Evolutionary conservation across 2,888 invertebrate species (phyloP), one percentile per base, ranked within the genome.

Genomic region (Synanthedon formicaeformis): DNA sequence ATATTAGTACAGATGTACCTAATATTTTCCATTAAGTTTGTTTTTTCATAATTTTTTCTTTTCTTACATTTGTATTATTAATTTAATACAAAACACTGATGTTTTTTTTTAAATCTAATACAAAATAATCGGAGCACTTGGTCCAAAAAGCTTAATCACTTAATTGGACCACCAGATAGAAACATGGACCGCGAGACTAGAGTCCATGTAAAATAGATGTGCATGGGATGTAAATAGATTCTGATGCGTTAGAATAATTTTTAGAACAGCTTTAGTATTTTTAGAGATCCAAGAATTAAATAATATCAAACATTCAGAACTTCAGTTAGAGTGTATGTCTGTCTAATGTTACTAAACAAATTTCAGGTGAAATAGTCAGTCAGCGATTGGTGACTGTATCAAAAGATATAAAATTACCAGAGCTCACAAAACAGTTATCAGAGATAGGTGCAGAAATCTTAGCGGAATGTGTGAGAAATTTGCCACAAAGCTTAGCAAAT

Each of bases 381-480:
- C 92, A 93, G 73, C 75, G 79, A 59, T 78, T 81, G 68, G 69
- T 92, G 16, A 55, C 71, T 45, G 89, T 95, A 57, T 63, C 75
- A 16, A 73, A 88, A 50, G 75, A 92, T 61, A 89, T 91, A 59
- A 90, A 87, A 53, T 88, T 93, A 76, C 91, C 91, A 34, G 90
- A 92, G 61, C 76, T 96, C 53, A 89, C 92, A 58, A 66, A 81
- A 12, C 85, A 85, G 60, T 75, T 96, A 58, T 91, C 94, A 4
- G 77, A 87, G 48, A 75, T 92, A 58, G 96, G 96, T 40, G 92
- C 94, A 11, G 69, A 90, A 52, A 85, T 92, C 73, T 78, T 96
- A 40, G 72, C 92, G 1, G 81, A 92, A 51, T 90, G 91, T 53
- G 63, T 96, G 14, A 70, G 78, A 60, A 78, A 84, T 58, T 78